Evolutionary conservation across 2,797 vertebrate species (phyloP).

Genomic region (Myotis vivesi): DNA sequence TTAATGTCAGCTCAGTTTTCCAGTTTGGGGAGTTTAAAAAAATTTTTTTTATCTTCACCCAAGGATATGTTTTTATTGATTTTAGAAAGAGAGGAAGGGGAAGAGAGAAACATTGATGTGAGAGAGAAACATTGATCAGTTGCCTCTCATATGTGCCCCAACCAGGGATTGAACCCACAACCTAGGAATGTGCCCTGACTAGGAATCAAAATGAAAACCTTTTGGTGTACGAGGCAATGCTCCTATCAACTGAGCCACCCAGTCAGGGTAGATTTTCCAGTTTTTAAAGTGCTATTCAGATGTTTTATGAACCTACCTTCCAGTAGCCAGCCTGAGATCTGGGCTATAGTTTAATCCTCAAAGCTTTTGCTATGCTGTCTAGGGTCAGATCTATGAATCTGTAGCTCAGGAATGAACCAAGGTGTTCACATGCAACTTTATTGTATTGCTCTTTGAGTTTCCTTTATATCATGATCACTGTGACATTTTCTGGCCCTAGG

Average conservation of each 20-base stretch:
- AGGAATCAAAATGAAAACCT: not conserved
- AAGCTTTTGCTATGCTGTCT: not conserved
- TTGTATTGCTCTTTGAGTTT: not conserved
- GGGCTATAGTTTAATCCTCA: not conserved
- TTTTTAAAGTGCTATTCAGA: not conserved
- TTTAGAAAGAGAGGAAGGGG: not conserved
- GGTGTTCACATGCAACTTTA: not conserved
- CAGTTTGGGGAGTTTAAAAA: not conserved
- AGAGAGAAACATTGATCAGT: not conserved
- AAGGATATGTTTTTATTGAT: not conserved
- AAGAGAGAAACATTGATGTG: not conserved
- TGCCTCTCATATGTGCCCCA: not conserved
- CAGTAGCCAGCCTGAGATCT: not conserved
- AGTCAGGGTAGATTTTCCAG: not conserved
- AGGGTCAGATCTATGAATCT: not conserved
- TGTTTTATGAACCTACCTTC: not conserved
- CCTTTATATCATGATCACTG: not conserved
- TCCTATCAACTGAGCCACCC: not conserved
- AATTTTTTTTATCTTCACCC: not conserved
- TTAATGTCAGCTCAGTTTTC: not conserved
- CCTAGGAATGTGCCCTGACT: not conserved
- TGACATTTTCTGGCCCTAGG: not conserved
- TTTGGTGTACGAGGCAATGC: not conserved
- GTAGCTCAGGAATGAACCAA: not conserved
- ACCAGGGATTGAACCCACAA: not conserved